Evolutionary conservation across 2,113 vertebrate species (phyloP), one percentile per base, ranked within the genome.

Genomic region (Heloderma charlesbogerti): DNA sequence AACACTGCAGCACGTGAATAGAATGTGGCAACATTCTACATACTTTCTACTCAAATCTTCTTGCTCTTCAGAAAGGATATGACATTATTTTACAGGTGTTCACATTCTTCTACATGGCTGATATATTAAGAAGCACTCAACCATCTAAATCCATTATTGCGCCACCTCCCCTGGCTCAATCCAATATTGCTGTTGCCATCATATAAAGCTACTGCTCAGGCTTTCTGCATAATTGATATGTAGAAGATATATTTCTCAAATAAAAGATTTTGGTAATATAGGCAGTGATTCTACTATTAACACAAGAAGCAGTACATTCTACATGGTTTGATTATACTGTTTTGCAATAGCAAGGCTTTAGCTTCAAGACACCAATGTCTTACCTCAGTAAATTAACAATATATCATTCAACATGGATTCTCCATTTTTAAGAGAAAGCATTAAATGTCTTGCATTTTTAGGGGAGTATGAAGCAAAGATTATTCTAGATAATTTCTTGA

Each of bases 131-230:
- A 86, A 80, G 78, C 51, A 90, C 89, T 51, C 18, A 92, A 89
- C 75, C 71, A 43, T 20, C 18, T 69, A 84, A 89, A 90, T 88
- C 15, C 83, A 43, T 57, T 89, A 89, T 78, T 82, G 83, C 13
- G 75, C 0, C 20, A 10, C 86, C 4, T 48, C 63, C 88, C 69
- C 66, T 80, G 78, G 85, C 51, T 0, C 92, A 48, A 86, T 27
- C 75, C 31, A 90, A n/a, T 83, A 93, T 0, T 80, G 13, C 79
- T 45, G 9, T 78, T 20, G 1, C 66, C 66, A 80, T 89, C 34
- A 57, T 87, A 67, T 78, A 87, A 93, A 92, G n/a, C 87, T 80
- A 85, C 3, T 66, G 75, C 34, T 79, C 25, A 91, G 34, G 9
- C 29, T 43, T 10, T 54, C 8, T 8, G 75, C n/a, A 20, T 48